Conservation (phyloP, 2,797 vertebrate genomes). For the Halcyon leucocephala region DNA sequence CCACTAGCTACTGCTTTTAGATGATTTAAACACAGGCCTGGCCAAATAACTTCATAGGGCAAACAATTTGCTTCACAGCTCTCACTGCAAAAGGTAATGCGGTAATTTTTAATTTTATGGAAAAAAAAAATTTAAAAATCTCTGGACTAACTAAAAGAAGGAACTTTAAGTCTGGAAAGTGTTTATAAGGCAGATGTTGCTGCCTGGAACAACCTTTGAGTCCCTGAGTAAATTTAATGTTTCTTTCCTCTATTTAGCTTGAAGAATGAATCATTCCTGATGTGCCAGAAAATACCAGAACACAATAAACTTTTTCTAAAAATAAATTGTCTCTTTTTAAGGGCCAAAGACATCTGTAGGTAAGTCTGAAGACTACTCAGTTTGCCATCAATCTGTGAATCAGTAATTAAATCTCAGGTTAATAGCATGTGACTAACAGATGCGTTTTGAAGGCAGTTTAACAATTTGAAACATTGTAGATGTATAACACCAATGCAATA, state of each 20-base stretch:
- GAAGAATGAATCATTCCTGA: slow-evolving; percentile 70
- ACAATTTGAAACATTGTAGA: slow-evolving; percentile 47
- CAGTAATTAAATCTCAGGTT: slow-evolving; percentile 70
- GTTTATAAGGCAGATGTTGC: slow-evolving; percentile 14
- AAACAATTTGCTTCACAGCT: not conserved
- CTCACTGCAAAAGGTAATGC: not conserved
- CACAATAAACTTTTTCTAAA: slow-evolving; percentile 54
- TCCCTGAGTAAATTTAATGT: slow-evolving; percentile 45
- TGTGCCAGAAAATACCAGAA: slow-evolving; percentile 59
- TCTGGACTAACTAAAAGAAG: not conserved
- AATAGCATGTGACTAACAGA: slow-evolving; percentile 40
- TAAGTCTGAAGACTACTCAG: slow-evolving; percentile 28
- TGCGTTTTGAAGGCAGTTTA: slow-evolving; percentile 42
- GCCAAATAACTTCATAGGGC: not conserved
- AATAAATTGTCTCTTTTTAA: slow-evolving; percentile 34
- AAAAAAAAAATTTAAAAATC: not conserved
- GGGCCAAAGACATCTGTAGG: slow-evolving; percentile 52
- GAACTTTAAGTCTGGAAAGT: not conserved
- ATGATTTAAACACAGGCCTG: not conserved
- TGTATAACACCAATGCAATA: not conserved
- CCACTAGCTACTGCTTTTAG: not conserved
- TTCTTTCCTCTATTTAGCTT: slow-evolving; percentile 31
- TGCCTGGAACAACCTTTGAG: slow-evolving; percentile 40
- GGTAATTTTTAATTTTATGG: not conserved
- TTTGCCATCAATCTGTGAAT: slow-evolving; percentile 38